These are phyloP conservation scores for Caerostris darwini DNA, from an alignment of 1,140 invertebrate genomes.

Conservation along the genomic window DNA sequence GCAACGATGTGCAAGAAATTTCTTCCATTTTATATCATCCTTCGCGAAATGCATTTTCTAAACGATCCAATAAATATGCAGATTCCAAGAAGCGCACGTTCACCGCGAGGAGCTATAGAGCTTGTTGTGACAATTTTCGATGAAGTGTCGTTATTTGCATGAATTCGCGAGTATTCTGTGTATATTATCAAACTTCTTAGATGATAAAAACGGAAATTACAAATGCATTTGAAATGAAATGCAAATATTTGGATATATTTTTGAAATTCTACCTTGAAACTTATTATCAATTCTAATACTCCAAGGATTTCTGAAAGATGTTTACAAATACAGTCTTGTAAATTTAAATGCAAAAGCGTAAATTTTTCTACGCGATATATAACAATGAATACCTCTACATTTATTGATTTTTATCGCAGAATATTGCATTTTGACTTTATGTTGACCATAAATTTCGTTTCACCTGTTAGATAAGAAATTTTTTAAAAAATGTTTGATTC, in stretches of 20 bases:
- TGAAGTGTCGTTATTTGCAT: not conserved
- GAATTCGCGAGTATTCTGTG: not conserved
- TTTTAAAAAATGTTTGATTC: too few relatives aligned
- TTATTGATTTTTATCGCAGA: too few relatives aligned
- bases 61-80: slow-evolving; percentile 5
- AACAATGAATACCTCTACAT: too few relatives aligned
- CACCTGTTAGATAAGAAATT: too few relatives aligned
- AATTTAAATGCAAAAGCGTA: too few relatives aligned
- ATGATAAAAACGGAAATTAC: not conserved
- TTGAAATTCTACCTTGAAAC: too few relatives aligned
- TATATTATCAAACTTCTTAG: not conserved
- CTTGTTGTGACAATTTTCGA: not conserved
- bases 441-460: too few relatives aligned
- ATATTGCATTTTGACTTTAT: too few relatives aligned
- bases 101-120: not conserved
- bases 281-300: too few relatives aligned
- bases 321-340: too few relatives aligned
- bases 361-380: too few relatives aligned
- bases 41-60: not conserved
- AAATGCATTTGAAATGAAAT: not conserved
- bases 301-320: too few relatives aligned
- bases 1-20: not conserved
- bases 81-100: not conserved
- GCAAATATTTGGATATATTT: not conserved
- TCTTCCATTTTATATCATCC: not conserved